Base-by-base conservation (phyloP, 2,797 vertebrate species). In the Anabas testudineus region DNA sequence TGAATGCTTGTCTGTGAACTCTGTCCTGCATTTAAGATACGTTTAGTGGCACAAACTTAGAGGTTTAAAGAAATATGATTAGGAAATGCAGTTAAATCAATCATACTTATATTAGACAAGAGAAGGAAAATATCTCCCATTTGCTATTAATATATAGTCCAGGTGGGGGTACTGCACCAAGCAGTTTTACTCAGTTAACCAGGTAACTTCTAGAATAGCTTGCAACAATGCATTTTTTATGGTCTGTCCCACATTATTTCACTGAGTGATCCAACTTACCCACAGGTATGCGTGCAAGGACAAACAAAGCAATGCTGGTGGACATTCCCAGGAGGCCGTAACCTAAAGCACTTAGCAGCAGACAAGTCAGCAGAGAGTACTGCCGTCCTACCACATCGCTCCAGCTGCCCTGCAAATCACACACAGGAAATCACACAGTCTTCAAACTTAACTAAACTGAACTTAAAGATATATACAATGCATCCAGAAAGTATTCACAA, bases 321-420 rank as follows among this genome's bases (percentile, higher is more conserved):
- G 97, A 97, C 68, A 92, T 88, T 53, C 97, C 97, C 3, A 99
- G 94, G 46, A 99, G 92, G 48, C 93, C 87, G 53, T 99, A 99
- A 60, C 97, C 96, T 26, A 97, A 67, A 13, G 96, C 94, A 46
- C 97, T 99, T 34, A 96, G 88, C 76, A 98, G 88, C 83, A 99
- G 94, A 61, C 97, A 99, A 3, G 94, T 90, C 67, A 99, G 93
- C 81, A 99, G 86, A 18, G 97, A 97, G 89, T 91, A 88, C 3
- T 76, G 92, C 74, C 95, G 95, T 60, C 98, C 98, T 28, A 96
- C 95, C 76, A 98, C 81, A 46, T 99, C 98, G 57, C 97, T 99
- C 98, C 97, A 99, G 90, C 96, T 96, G 72, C 97, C 97, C 98
- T 99, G 92, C 18, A 78, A 48, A 87, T 78, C 64, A 82, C 67